phyloP scores from a whole-genome alignment of 2,888 invertebrate species.

The Pammene aurita region DNA sequence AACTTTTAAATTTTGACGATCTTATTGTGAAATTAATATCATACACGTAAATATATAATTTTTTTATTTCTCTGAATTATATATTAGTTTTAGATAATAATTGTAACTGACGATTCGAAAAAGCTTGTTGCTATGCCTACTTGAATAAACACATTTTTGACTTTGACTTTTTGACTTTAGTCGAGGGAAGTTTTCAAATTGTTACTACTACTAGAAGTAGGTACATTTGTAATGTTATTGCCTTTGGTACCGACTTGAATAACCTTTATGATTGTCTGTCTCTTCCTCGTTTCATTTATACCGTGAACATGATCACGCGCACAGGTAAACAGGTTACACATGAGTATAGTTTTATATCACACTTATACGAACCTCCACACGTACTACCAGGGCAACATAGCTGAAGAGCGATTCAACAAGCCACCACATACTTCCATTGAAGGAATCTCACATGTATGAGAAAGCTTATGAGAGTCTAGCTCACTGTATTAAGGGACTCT shows the following conservation, averaged over 20 bases:
- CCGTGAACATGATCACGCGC: constrained; percentile 1
- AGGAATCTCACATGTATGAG: constrained; percentile 41
- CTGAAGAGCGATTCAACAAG: constrained; percentile 2
- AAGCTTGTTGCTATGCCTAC: too few relatives aligned
- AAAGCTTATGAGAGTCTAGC: background rate
- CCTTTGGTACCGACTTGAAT: background rate
- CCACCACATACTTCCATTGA: constrained; percentile 32
- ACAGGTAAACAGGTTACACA: constrained; percentile 13
- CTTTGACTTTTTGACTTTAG: too few relatives aligned
- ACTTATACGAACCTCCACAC: constrained; percentile 21
- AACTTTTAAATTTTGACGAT: too few relatives aligned
- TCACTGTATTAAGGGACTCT: too few relatives aligned
- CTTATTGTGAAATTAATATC: too few relatives aligned
- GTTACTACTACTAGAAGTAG: too few relatives aligned
- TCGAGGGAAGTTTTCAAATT: too few relatives aligned
- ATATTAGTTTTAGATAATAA: too few relatives aligned
- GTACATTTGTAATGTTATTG: background rate
- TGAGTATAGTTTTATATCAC: background rate
- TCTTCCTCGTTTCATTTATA: constrained; percentile 1
- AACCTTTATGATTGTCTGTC: background rate
- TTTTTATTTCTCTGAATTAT: too few relatives aligned
- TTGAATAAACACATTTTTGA: too few relatives aligned
- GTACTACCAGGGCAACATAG: constrained; percentile 29
- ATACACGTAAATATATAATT: too few relatives aligned
- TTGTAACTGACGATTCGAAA: too few relatives aligned